Evolutionary conservation across 2,888 invertebrate species (phyloP).

Genomic region (Pheosia tremula): DNA sequence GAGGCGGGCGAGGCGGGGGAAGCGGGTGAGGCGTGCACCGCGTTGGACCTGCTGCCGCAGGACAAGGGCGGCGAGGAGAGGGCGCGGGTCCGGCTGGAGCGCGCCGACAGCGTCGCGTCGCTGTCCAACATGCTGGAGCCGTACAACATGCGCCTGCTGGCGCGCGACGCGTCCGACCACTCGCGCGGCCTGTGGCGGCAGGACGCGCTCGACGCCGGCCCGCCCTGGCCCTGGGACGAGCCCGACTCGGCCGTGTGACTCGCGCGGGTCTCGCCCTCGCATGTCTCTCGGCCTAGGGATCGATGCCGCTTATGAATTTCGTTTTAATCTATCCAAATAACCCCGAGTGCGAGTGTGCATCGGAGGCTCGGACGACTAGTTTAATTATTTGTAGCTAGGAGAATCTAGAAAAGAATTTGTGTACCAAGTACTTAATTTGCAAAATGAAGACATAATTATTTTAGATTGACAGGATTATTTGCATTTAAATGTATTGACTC

Average conservation of each 20-base stretch:
- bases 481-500: slow-evolving; percentile 65
- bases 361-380: neutral
- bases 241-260: slow-evolving; percentile 78
- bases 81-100: slow-evolving; percentile 28
- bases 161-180: slow-evolving; percentile 62
- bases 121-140: slow-evolving; percentile 73
- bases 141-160: slow-evolving; percentile 74
- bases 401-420: neutral
- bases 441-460: slow-evolving; percentile 38
- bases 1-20: slow-evolving; percentile 25
- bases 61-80: slow-evolving; percentile 43
- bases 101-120: slow-evolving; percentile 60
- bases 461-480: slow-evolving; percentile 42
- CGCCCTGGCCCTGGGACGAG: slow-evolving; percentile 80
- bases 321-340: neutral
- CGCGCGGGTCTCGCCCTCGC: neutral
- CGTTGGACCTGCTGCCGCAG: slow-evolving; percentile 64
- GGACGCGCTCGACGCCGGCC: slow-evolving; percentile 75
- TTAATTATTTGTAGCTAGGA: slow-evolving; percentile 4
- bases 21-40: slow-evolving; percentile 28
- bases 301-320: slow-evolving; percentile 1
- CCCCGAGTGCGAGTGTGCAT: neutral
- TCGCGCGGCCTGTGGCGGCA: slow-evolving; percentile 76
- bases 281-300: neutral
- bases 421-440: slow-evolving; percentile 42